Conservation (phyloP, 2,113 vertebrate genomes). For the Callorhinus ursinus region DNA sequence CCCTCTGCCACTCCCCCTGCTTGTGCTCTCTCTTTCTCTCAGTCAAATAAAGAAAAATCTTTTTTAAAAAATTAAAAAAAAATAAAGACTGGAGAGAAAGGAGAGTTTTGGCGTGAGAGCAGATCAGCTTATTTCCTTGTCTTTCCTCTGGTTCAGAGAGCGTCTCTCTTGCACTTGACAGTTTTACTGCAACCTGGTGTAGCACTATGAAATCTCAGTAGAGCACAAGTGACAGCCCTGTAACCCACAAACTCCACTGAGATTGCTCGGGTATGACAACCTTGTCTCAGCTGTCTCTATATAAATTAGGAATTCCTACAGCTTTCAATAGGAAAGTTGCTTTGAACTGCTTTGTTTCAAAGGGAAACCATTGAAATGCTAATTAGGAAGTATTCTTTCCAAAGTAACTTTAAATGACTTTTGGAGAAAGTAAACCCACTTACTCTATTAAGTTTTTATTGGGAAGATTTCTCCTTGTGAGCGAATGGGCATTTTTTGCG, state of each 20-base stretch:
- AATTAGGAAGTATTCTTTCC: neutral
- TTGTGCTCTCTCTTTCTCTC: too few relatives aligned
- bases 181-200: neutral
- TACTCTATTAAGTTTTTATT: slow-evolving; percentile 3
- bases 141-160: neutral
- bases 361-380: neutral
- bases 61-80: too few relatives aligned
- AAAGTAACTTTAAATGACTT: slow-evolving; percentile 26
- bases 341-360: neutral
- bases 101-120: neutral
- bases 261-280: neutral
- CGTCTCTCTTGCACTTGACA: neutral
- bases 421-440: neutral
- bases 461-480: neutral
- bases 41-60: neutral
- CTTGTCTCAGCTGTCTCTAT: slow-evolving; percentile 6
- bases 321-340: slow-evolving; percentile 24
- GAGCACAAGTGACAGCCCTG: neutral
- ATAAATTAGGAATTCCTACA: slow-evolving; percentile 31
- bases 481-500: neutral
- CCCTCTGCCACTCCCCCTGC: too few relatives aligned
- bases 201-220: slow-evolving; percentile 13
- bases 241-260: slow-evolving; percentile 7
- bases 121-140: neutral
- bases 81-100: neutral